Percentiles rank a stretch among this genome's conserved stretches.
phyloP scores from a whole-genome alignment of 2,888 invertebrate genomes.

The Anoplius nigerrimus region DNA sequence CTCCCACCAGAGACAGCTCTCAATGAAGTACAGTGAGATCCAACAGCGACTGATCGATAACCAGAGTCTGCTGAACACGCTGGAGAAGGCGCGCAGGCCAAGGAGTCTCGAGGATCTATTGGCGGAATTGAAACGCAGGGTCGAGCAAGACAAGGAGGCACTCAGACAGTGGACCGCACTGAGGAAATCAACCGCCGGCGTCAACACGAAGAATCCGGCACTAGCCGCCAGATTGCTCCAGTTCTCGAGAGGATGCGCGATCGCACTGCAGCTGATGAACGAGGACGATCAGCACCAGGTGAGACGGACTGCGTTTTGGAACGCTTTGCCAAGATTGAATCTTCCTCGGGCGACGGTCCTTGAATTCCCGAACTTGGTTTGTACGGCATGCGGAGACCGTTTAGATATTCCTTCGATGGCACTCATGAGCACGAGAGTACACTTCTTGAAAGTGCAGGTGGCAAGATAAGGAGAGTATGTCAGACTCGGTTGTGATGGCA shows the following conservation, averaged over 20 bases:
- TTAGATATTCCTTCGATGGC: too few species aligned
- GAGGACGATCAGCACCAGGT: constrained; percentile 63
- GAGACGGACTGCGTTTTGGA: neutral
- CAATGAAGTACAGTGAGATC: constrained; percentile 89
- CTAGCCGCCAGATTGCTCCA: constrained; percentile 83
- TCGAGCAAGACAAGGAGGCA: constrained; percentile 94
- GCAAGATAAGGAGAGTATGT: too few species aligned
- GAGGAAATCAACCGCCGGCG: constrained; percentile 69
- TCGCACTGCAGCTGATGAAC: constrained; percentile 86
- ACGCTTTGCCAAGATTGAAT: neutral
- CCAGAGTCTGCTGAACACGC: constrained; percentile 89
- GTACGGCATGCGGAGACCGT: too few species aligned
- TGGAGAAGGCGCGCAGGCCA: constrained; percentile 79
- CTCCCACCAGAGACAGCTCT: constrained; percentile 92
- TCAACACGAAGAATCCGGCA: constrained; percentile 62
- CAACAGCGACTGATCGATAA: constrained; percentile 94
- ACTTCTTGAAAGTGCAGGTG: too few species aligned
- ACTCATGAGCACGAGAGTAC: too few species aligned
- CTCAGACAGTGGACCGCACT: constrained; percentile 81
- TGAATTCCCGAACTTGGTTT: too few species aligned
- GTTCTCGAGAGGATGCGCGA: constrained; percentile 84
- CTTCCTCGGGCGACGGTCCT: too few species aligned
- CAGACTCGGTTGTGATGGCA: too few species aligned
- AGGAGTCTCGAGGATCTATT: constrained; percentile 87
- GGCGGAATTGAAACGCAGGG: constrained; percentile 84